Base-by-base conservation (phyloP, 2,797 vertebrate species). In the Esox masquinongy region DNA sequence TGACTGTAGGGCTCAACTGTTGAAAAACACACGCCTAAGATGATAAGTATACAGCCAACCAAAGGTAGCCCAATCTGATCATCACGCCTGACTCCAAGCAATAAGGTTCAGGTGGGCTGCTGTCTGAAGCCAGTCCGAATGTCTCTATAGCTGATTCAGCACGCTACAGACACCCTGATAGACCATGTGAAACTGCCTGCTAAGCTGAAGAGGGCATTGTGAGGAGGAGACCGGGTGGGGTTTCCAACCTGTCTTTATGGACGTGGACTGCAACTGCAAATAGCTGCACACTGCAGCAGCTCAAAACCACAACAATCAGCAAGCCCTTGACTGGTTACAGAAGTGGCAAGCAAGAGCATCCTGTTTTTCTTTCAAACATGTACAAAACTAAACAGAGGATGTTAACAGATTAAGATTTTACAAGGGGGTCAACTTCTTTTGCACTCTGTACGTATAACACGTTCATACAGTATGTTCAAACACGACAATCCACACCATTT, bases 291-390 rank as follows among this genome's bases (percentile, higher is more conserved):
- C 70, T 7, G 26, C 75, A 84, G 70, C 68, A 68, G 75, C 76
- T 24, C 67, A 81, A 87, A 88, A 84, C 82, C 83, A 74, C 82
- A 88, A 43, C 0, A 70, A 70, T 51, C 36, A 50, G 74, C 29
- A 80, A 77, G 75, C 71, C 71, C 73, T 16, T 80, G 79, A 34
- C 84, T 78, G 79, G 63, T 66, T 66, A 31, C 31, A 29, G 16
- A 17, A 66, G 63, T 66, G 31, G 29, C 77, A 59, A 76, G 69
- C 81, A 79, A 77, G 79, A 82, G 85, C 88, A 87, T 93, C 90
- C 91, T 92, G 92, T 92, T 92, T 87, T 87, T 88, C 80, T 81
- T 78, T 83, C 24, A 72, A 72, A 86, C 67, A 69, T 24, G 71
- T 77, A 78, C 26, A 63, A 74, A 70, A 68, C 31, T 24, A 43